A percentile compares a stretch with the other conserved stretches of the same genome.
Evolutionary conservation across 2,888 invertebrate genomes (phyloP).

Genomic region (Therioaphis trifolii): DNA sequence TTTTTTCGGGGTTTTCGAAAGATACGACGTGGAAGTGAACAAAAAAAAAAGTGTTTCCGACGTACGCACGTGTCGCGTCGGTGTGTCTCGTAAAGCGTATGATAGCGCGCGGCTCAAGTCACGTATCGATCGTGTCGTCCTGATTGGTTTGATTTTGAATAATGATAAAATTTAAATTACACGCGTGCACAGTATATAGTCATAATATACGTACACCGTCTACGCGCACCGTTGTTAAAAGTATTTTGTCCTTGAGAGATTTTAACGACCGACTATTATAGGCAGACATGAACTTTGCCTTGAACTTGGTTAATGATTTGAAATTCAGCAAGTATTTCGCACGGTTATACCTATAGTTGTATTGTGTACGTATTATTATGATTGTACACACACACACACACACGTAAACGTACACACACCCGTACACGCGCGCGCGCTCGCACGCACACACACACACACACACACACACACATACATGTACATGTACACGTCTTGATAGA

Average conservation of each 20-base stretch:
- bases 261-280: conserved; percentile 61
- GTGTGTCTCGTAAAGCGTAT: conserved; percentile 14
- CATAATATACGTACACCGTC: conserved; percentile 32
- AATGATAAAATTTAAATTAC: conserved; percentile 55
- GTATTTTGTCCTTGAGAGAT: conserved; percentile 60
- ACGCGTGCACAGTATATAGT: conserved; percentile 32
- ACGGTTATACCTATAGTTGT: conserved; percentile 31
- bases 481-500: conserved; percentile 5
- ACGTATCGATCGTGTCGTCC: conserved; percentile 53
- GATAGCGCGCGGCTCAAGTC: background rate
- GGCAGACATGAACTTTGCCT: conserved; percentile 60
- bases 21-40: too few species aligned
- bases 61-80: background rate
- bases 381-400: conserved; percentile 11
- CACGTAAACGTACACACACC: background rate
- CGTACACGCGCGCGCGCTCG: background rate
- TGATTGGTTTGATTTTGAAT: conserved; percentile 45
- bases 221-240: conserved; percentile 34
- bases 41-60: background rate
- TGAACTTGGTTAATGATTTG: conserved; percentile 59
- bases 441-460: background rate
- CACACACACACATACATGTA: background rate
- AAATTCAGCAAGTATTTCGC: conserved; percentile 58
- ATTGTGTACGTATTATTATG: conserved; percentile 34
- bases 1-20: background rate